Percentiles rank a stretch among this genome's conserved stretches.
Evolutionary conservation across 2,888 invertebrate species (phyloP).

Genomic region (Adelognathus sp.): DNA sequence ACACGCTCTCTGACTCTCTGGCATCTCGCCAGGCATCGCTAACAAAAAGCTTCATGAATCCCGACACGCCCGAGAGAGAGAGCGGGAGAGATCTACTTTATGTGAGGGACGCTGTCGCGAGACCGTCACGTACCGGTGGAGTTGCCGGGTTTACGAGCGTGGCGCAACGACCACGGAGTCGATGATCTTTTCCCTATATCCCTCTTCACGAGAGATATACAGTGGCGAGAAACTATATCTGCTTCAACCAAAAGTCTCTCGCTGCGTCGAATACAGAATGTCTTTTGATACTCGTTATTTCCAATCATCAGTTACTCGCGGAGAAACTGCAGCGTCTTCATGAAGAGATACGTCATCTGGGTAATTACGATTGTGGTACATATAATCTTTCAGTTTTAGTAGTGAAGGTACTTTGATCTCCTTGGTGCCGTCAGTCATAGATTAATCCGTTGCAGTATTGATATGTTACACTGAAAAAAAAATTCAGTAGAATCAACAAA

Average conservation of each 20-base stretch:
- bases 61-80: conserved; percentile 48
- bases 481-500: no score
- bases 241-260: not conserved
- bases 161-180: conserved; percentile 20
- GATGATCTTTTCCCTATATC: not conserved
- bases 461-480: no score
- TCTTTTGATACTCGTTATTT: not conserved
- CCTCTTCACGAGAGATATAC: not conserved
- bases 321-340: no score
- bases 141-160: conserved; percentile 57
- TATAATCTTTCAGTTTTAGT: no score
- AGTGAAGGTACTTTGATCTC: no score
- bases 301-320: not conserved
- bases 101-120: conserved; percentile 41
- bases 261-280: not conserved
- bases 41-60: conserved; percentile 41
- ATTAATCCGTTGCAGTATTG: no score
- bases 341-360: no score
- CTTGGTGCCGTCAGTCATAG: no score
- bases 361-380: no score
- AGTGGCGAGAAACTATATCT: not conserved
- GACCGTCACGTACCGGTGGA: conserved; percentile 59
- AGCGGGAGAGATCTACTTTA: conserved; percentile 59
- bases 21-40: conserved; percentile 49
- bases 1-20: conserved; percentile 18